Evolutionary conservation across 2,888 invertebrate species (phyloP).

Genomic region (Parnassius mnemosyne): DNA sequence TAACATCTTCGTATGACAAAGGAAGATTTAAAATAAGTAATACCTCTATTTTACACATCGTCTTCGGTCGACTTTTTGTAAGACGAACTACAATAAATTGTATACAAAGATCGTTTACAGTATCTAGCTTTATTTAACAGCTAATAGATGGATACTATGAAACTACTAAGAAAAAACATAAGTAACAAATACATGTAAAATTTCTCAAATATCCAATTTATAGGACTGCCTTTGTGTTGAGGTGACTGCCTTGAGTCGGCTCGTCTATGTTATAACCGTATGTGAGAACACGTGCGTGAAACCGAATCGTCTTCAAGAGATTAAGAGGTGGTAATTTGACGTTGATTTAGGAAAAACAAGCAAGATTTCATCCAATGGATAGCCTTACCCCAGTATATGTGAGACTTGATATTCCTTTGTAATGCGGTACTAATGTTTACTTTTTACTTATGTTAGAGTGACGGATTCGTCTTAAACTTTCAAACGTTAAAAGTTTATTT

Average conservation of each 20-base stretch:
- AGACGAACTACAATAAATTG: constrained; percentile 55
- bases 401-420: constrained; percentile 24
- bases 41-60: constrained; percentile 29
- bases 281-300: constrained; percentile 69
- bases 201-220: constrained; percentile 73
- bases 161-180: constrained; percentile 55
- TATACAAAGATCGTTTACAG: constrained; percentile 62
- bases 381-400: constrained; percentile 57
- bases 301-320: constrained; percentile 74
- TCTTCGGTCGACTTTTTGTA: constrained; percentile 45
- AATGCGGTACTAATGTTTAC: constrained; percentile 9
- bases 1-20: constrained; percentile 34
- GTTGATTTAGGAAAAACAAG: constrained; percentile 72
- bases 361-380: constrained; percentile 64
- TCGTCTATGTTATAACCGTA: constrained; percentile 42
- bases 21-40: neutral
- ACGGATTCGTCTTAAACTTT: constrained; percentile 15
- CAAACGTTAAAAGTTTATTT: constrained; percentile 5
- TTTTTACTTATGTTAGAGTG: constrained; percentile 15
- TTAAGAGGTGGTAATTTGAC: constrained; percentile 80
- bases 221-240: constrained; percentile 53
- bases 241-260: constrained; percentile 56
- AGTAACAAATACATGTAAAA: constrained; percentile 73
- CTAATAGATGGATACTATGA: constrained; percentile 65
- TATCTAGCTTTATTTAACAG: constrained; percentile 57